These are phyloP conservation scores for Acomys russatus DNA, from an alignment of 2,797 vertebrate genomes.

Conservation along the genomic window DNA sequence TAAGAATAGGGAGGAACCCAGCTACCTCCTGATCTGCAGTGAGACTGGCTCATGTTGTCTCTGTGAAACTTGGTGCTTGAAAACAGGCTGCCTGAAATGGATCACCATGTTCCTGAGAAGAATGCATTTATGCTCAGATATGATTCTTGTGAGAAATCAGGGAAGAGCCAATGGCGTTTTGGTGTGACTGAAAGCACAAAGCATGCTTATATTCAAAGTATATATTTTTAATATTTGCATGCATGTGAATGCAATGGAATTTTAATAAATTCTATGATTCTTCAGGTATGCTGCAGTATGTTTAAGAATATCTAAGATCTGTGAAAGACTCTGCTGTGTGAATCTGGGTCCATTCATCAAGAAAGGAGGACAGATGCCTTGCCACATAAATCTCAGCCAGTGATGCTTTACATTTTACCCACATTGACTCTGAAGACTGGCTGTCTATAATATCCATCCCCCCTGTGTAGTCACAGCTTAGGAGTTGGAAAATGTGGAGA, in stretches of 20 bases:
- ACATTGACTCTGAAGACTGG: not conserved
- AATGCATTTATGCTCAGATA: not conserved
- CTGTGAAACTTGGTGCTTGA: not conserved
- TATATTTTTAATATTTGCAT: not conserved
- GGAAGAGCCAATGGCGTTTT: constrained; percentile 24
- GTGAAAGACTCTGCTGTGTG: not conserved
- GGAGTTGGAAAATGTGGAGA: fast-evolving
- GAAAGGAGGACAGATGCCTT: not conserved
- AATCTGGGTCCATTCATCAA: not conserved
- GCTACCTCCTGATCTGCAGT: not conserved
- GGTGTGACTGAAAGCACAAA: constrained; percentile 51
- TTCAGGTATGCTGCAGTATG: fast-evolving
- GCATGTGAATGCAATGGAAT: not conserved
- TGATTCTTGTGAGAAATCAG: not conserved
- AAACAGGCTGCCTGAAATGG: not conserved
- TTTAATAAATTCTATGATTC: not conserved
- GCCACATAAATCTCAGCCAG: not conserved
- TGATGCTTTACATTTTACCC: not conserved
- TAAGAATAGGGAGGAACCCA: no score
- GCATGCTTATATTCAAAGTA: not conserved
- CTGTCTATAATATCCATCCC: fast-evolving
- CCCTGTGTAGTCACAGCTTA: not conserved
- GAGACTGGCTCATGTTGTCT: constrained; percentile 1
- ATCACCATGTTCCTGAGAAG: not conserved
- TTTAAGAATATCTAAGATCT: not conserved